phyloP scores from a whole-genome alignment of 2,113 vertebrate genomes.

The Syngnathus typhle region DNA sequence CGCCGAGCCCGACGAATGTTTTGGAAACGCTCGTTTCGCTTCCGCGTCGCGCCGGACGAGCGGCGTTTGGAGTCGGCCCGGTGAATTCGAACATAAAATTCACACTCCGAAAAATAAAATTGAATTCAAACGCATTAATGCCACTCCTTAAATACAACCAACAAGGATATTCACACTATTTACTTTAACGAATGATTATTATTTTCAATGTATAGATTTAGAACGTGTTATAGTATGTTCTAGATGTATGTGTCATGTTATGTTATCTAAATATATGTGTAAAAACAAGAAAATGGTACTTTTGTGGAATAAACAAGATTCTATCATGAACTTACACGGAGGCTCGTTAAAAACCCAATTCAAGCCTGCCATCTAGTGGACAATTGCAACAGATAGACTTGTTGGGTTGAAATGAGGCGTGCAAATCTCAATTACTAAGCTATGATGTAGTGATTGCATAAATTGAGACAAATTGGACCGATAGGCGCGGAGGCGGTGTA shows the following conservation, averaged over 20 bases:
- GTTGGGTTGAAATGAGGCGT: neutral
- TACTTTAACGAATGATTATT: too few relatives aligned
- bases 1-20: conserved; percentile 23
- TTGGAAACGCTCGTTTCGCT: conserved; percentile 31
- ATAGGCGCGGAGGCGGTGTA: neutral
- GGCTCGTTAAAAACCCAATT: conserved; percentile 4
- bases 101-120: neutral
- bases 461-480: neutral
- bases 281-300: neutral
- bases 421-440: neutral
- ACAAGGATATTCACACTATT: neutral
- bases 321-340: neutral
- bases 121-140: neutral
- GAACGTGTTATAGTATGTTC: neutral
- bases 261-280: neutral
- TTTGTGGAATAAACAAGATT: neutral
- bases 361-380: conserved; percentile 58
- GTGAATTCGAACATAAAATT: neutral
- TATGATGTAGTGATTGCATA: neutral
- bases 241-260: neutral
- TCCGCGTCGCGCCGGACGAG: conserved; percentile 12
- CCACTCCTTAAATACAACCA: neutral
- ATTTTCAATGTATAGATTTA: neutral
- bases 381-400: neutral
- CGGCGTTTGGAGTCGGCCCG: neutral